A percentile compares a stretch with the other conserved stretches of the same genome.
Conservation (phyloP, 2,888 invertebrate species). For the Acanthopleura granulata region DNA sequence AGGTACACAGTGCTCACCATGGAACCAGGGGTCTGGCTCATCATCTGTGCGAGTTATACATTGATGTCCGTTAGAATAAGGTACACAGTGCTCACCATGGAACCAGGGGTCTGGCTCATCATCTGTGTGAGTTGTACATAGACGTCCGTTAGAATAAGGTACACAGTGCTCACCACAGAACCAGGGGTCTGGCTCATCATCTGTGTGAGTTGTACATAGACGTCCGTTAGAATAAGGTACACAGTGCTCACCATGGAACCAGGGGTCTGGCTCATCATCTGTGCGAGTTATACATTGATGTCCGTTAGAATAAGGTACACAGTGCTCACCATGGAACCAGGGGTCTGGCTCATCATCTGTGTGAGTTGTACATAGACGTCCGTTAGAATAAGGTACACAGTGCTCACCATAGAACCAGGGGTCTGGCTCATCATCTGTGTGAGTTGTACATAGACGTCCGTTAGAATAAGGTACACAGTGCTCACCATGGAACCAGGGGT, state of each 20-base stretch:
- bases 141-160: too few species aligned
- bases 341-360: slow-evolving; percentile 19
- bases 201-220: slow-evolving; percentile 53
- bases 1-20: too few species aligned
- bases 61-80: too few species aligned
- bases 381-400: slow-evolving; percentile 96
- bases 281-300: slow-evolving; percentile 51
- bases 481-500: neutral
- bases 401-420: slow-evolving; percentile 96
- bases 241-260: slow-evolving; percentile 98
- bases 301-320: too few species aligned
- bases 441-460: slow-evolving; percentile 39
- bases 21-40: too few species aligned
- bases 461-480: too few species aligned
- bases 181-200: neutral
- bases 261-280: slow-evolving; percentile 93
- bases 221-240: slow-evolving; percentile 91
- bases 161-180: neutral
- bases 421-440: slow-evolving; percentile 88
- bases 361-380: slow-evolving; percentile 57
- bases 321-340: neutral
- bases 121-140: slow-evolving; percentile 66
- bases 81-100: slow-evolving; percentile 83
- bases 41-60: too few species aligned
- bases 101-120: slow-evolving; percentile 98